Evolutionary conservation across 2,888 invertebrate species (phyloP).

Genomic region (Spisula subtruncata): DNA sequence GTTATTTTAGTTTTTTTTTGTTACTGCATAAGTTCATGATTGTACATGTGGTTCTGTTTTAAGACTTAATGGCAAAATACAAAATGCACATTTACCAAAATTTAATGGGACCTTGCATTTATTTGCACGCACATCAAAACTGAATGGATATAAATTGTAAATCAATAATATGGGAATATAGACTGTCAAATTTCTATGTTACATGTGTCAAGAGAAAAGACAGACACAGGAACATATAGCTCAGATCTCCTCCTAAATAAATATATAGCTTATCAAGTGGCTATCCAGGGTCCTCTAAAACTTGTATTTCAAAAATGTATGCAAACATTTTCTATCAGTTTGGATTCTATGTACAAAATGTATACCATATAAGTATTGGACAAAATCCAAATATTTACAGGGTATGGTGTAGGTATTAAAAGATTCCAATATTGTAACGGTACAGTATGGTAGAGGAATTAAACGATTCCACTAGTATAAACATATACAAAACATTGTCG

Average conservation of each 20-base stretch:
- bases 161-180: neutral
- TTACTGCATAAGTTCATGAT: no score
- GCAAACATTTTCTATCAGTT: slow-evolving; percentile 28
- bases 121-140: neutral
- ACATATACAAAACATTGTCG: neutral
- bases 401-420: slow-evolving; percentile 18
- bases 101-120: neutral
- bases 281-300: slow-evolving; percentile 31
- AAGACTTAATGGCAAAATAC: no score
- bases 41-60: no score
- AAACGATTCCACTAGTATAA: neutral
- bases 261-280: slow-evolving; percentile 27
- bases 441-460: slow-evolving; percentile 9
- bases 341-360: slow-evolving; percentile 4
- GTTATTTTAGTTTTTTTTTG: no score
- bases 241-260: neutral
- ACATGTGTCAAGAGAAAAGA: neutral
- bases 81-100: no score
- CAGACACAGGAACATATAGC: neutral
- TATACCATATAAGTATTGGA: slow-evolving; percentile 37
- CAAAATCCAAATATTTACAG: slow-evolving; percentile 32
- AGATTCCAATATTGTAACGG: neutral
- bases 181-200: slow-evolving; percentile 5
- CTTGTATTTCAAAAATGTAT: slow-evolving; percentile 6
- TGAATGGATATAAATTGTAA: neutral